Evolutionary conservation across 2,888 invertebrate genomes (phyloP).

Genomic region (Teleogryllus oceanicus): DNA sequence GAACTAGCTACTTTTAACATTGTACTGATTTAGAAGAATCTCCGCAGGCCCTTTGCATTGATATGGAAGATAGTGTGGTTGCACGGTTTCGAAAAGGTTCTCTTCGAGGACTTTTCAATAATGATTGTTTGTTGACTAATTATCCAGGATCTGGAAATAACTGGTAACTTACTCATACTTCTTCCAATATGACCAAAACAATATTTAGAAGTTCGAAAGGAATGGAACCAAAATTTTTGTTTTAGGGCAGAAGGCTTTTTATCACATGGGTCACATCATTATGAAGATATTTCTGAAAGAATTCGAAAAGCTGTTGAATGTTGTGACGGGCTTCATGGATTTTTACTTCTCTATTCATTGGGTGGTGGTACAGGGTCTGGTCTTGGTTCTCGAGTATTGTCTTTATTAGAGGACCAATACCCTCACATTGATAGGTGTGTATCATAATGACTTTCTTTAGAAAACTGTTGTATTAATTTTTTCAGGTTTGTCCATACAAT

Average conservation of each 20-base stretch:
- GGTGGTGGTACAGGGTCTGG: slow-evolving; percentile 59
- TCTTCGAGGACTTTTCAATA: slow-evolving; percentile 51
- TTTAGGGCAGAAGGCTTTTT: slow-evolving; percentile 54
- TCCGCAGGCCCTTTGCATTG: slow-evolving; percentile 52
- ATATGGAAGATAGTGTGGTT: slow-evolving; percentile 58
- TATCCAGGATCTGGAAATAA: slow-evolving; percentile 58
- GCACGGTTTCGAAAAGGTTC: slow-evolving; percentile 49
- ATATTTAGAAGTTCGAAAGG: no score
- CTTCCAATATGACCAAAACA: not conserved
- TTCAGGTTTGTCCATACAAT: no score
- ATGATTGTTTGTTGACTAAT: slow-evolving; percentile 51
- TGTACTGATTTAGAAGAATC: no score
- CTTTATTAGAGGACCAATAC: slow-evolving; percentile 50
- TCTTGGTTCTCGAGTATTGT: slow-evolving; percentile 52
- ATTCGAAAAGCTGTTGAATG: slow-evolving; percentile 50
- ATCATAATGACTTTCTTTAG: not conserved
- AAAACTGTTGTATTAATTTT: no score
- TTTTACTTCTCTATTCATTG: slow-evolving; percentile 53
- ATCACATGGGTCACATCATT: slow-evolving; percentile 50
- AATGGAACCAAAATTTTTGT: not conserved
- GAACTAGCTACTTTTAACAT: no score
- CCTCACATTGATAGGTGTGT: slow-evolving; percentile 51
- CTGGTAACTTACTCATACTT: slow-evolving; percentile 45
- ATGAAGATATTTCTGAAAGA: slow-evolving; percentile 48
- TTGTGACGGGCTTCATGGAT: slow-evolving; percentile 54